Evolutionary conservation across 1,140 invertebrate genomes (phyloP).

Genomic region (Phymastichus coffea): DNA sequence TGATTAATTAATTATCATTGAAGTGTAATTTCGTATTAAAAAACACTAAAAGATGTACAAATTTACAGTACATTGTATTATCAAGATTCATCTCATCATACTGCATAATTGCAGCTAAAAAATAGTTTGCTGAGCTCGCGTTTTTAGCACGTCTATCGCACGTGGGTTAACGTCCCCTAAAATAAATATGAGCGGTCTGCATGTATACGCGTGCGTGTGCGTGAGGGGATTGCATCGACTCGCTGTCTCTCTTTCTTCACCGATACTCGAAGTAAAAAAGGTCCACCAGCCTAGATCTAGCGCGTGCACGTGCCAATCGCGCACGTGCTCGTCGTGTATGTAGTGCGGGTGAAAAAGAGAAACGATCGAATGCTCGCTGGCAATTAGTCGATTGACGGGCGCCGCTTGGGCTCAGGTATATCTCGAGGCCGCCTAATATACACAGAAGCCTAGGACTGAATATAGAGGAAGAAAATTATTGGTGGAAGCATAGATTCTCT

Average conservation of each 20-base stretch:
- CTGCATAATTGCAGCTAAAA: no score
- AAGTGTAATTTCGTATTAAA: no score
- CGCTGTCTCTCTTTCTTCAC: no score
- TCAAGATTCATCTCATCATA: no score
- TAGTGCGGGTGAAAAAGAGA: not conserved
- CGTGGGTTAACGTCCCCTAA: not conserved
- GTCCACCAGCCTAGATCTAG: not conserved
- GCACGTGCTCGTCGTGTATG: not conserved
- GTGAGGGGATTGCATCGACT: no score
- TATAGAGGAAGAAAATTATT: not conserved
- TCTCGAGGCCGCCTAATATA: conserved; percentile 11
- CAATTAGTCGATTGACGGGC: conserved; percentile 25
- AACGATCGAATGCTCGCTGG: conserved; percentile 8
- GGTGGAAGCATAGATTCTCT: not conserved
- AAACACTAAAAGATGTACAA: no score
- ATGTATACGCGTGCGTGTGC: not conserved
- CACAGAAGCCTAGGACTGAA: not conserved
- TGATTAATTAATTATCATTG: no score
- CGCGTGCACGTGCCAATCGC: not conserved
- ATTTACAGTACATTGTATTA: no score
- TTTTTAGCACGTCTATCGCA: not conserved
- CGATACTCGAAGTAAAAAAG: not conserved
- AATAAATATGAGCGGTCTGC: not conserved
- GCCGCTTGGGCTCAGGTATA: not conserved
- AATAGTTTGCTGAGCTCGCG: no score